Evolutionary conservation across 2,113 vertebrate genomes (phyloP).

Genomic region (Pygoscelis antarcticus): DNA sequence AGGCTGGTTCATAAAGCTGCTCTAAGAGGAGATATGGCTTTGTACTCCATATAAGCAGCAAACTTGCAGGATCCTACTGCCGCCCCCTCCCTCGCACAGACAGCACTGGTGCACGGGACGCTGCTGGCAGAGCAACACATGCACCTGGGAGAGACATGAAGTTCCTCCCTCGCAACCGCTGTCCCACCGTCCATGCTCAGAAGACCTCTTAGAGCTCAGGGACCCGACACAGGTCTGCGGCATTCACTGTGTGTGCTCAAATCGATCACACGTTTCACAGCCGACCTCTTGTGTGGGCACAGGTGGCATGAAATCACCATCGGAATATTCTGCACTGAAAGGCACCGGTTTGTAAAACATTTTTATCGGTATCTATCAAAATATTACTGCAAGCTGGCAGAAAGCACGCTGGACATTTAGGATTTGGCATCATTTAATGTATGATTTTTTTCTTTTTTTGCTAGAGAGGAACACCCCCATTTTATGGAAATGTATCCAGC

Average conservation of each 20-base stretch:
- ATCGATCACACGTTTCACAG: neutral
- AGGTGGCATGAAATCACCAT: neutral
- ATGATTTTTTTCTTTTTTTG: too few relatives aligned
- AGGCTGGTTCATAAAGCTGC: neutral
- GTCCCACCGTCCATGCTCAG: neutral
- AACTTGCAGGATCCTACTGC: neutral
- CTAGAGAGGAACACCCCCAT: neutral
- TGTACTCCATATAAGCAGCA: neutral
- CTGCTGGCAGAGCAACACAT: neutral
- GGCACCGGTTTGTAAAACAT: neutral
- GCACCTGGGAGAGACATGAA: neutral
- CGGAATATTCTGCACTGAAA: neutral
- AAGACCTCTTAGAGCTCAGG: neutral
- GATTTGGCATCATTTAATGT: neutral
- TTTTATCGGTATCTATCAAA: neutral
- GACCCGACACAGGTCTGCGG: neutral
- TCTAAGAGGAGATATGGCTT: neutral
- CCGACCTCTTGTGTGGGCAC: rapidly evolving
- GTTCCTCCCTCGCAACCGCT: neutral
- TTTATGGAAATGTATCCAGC: neutral
- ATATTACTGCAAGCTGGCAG: neutral
- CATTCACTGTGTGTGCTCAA: neutral
- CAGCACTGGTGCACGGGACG: rapidly evolving
- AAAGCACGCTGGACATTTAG: neutral
- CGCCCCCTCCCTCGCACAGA: rapidly evolving